phyloP scores from a whole-genome alignment of 2,888 invertebrate species.

The Balanococcus diminutus region DNA sequence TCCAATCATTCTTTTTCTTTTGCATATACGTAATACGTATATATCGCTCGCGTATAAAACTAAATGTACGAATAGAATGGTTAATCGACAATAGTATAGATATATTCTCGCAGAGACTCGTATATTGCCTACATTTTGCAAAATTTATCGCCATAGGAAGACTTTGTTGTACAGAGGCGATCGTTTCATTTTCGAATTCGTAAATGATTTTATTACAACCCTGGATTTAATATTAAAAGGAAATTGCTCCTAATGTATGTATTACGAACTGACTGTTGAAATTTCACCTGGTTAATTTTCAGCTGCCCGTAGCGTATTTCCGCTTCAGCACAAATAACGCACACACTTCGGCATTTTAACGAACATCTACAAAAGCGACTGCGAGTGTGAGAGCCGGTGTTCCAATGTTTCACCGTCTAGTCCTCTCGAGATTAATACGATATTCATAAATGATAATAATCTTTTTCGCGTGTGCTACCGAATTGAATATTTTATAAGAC shows the following conservation, averaged over 20 bases:
- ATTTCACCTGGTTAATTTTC: constrained; percentile 42
- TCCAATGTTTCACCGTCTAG: not conserved
- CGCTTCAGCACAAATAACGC: constrained; percentile 18
- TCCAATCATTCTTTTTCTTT: not conserved
- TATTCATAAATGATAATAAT: constrained; percentile 20
- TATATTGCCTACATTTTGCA: no score
- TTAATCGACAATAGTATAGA: no score
- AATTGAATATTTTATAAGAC: constrained; percentile 25
- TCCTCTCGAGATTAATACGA: not conserved
- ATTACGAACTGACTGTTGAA: not conserved
- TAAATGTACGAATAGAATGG: no score
- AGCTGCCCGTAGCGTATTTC: constrained; percentile 10
- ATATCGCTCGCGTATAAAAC: no score
- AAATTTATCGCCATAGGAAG: no score
- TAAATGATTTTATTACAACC: not conserved
- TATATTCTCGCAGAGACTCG: not conserved
- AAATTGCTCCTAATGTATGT: not conserved
- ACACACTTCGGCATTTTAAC: not conserved
- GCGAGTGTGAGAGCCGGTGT: not conserved
- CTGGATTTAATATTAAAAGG: not conserved
- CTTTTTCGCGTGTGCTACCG: not conserved
- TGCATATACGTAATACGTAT: not conserved
- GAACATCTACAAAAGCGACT: not conserved
- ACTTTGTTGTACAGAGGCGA: no score
- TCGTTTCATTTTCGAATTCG: not conserved